Conservation (phyloP, 30 jellyfish, hydroid and myxozoan genomes). For the Chrysaora quinquecirrha region DNA sequence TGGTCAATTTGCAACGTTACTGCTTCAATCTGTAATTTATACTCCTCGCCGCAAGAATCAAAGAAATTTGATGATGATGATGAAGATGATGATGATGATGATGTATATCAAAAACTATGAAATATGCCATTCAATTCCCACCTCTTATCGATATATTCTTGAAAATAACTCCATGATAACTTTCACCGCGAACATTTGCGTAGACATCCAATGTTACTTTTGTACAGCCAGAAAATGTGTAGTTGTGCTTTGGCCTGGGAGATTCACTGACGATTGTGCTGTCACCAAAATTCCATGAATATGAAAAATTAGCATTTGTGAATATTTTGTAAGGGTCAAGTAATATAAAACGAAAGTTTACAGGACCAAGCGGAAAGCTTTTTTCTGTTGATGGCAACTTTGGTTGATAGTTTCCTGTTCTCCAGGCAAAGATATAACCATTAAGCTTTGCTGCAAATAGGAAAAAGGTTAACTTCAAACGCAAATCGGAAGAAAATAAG, state of each 20-base stretch:
- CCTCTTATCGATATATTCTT: conserved; percentile 6
- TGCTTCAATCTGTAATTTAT: no score
- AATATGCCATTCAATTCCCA: no score
- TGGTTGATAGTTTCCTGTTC: neutral
- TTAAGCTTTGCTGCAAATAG: conserved; percentile 31
- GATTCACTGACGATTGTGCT: neutral
- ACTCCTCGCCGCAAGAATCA: no score
- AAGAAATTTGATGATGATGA: no score
- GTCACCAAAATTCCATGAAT: conserved; percentile 6
- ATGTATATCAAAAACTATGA: no score
- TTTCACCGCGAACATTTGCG: neutral
- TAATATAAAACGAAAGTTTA: neutral
- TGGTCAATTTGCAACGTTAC: no score
- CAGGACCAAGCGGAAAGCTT: conserved; percentile 6
- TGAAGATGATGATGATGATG: no score
- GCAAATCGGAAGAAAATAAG: no score
- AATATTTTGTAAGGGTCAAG: neutral
- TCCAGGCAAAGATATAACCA: conserved; percentile 28
- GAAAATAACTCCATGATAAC: neutral
- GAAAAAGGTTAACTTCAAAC: no score
- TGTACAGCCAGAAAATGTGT: neutral
- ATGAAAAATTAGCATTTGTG: neutral
- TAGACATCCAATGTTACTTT: neutral
- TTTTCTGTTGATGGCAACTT: neutral
- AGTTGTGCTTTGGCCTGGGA: neutral